Base-by-base conservation (phyloP, 2,113 vertebrate species). In the Pantherophis guttatus region DNA sequence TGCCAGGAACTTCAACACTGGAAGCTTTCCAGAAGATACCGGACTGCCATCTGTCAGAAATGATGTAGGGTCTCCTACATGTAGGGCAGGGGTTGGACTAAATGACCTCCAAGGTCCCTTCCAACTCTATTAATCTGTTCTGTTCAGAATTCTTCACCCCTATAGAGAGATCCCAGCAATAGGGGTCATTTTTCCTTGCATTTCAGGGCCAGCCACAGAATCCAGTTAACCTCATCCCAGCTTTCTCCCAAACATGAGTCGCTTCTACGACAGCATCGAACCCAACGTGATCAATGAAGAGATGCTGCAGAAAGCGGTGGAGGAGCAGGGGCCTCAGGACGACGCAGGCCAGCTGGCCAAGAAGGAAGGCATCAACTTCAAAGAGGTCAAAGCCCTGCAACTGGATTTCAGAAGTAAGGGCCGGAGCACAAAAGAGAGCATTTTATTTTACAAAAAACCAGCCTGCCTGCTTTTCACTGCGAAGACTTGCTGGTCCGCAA, bases 341-440 rank as follows among this genome's bases (percentile, higher is more conserved):
- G 96, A 98, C 86, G 96, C 97, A 0, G 92, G 94, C 23, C 91
- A 88, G 54, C 94, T 98, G 92, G 96, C 94, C 90, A 97, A 96
- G 90, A 93, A 39, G 12, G 98, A 98, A 94, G 98, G 95, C 53
- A 95, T 98, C 93, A 65, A 97, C 29, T 97, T 98, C 26, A 95
- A 96, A 87, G 97, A 98, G 3, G 97, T 99, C 57, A 92, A 15
- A 1, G 95, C 97, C 8, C 96, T 99, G 91, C 96, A 96, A n/a
- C 96, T 99, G 65, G 98, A 98, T 95, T 98, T 97, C 95, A 98
- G 95, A 97, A 97, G 99, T 99, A 94, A 97, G 98, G 96, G 95
- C 88, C 17, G 4, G 26, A 44, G 75, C 48, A 15, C 17, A 2
- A 89, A 81, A 54, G 10, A 23, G 44, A 39, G 13, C 13, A 8